Evolutionary conservation across 2,797 vertebrate species (phyloP), one percentile per base, ranked within the genome.

Genomic region (Enteromius viviparus): DNA sequence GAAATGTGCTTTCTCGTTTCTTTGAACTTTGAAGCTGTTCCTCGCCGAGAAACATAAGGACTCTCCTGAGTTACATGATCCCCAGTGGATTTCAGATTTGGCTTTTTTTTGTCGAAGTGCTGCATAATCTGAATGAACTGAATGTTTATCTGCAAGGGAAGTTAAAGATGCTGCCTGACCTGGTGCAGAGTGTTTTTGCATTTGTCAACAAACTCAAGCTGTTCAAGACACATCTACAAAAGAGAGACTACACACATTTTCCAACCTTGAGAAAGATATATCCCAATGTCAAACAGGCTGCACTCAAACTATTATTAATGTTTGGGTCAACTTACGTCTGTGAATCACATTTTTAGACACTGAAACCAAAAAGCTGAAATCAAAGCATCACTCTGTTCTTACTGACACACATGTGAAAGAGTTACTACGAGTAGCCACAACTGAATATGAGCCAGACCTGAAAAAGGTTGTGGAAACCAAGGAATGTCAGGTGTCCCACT

Each of bases 21-120:
- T 86, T 84, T 32, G 7, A 58, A 23, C 60, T 81, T 80, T 86
- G 66, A 84, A 87, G 23, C 37, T 78, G 68, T 84, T 82, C 12
- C 21, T 84, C 19, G 32, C 75, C 78, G 71, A 85, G 45, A 80
- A 83, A 45, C 3, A 65, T 8, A 86, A 65, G 34, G 34, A 84
- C 77, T 85, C 45, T 82, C 70, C 82, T 17, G 64, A 83, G 51
- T 72, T 84, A 29, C 3, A 4, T 11, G 81, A 81, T 53, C 83
- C 37, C 62, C 29, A 78, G n/a, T 79, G 74, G 51, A 47, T 84
- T 79, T 45, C 37, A 15, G 45, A 79, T 65, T 51, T 81, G 68
- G 29, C 26, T 6, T 81, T 87, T 87, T 23, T 85, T 58, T n/a
- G 72, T 87, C 0, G 62, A 84, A 75, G 4, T 76, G 15, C 47